A percentile compares a stretch with the other conserved stretches of the same genome.
Evolutionary conservation across 2,797 vertebrate genomes (phyloP).

Genomic region (Bryconaethiops microstoma): DNA sequence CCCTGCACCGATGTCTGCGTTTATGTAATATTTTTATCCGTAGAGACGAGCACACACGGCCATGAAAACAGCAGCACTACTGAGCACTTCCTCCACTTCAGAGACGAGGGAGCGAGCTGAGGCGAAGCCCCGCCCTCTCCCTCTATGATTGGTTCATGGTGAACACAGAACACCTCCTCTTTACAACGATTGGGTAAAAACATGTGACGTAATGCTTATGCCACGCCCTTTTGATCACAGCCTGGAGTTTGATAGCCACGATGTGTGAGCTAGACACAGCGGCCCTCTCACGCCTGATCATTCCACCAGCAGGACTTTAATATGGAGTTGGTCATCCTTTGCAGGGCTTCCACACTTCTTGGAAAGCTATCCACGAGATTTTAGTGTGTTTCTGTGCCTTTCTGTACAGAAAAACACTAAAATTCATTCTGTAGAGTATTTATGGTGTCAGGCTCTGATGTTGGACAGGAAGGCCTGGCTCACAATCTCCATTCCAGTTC

Average conservation of each 20-base stretch:
- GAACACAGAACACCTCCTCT: background rate
- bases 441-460: too few species aligned
- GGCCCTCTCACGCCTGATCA: background rate
- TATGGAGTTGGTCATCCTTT: too few species aligned
- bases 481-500: too few species aligned
- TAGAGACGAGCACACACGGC: conserved; percentile 29
- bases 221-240: conserved; percentile 38
- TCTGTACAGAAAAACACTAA: too few species aligned
- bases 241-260: conserved; percentile 25
- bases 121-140: conserved; percentile 46
- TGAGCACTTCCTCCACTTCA: conserved; percentile 60
- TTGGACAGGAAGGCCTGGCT: too few species aligned
- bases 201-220: conserved; percentile 1
- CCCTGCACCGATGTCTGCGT: conserved; percentile 14
- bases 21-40: conserved; percentile 39
- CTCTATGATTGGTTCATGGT: conserved; percentile 47
- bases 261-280: background rate
- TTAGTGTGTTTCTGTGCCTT: too few species aligned
- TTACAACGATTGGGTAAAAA: conserved; percentile 44
- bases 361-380: too few species aligned
- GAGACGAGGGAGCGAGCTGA: conserved; percentile 33
- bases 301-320: too few species aligned
- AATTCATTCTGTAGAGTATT: too few species aligned
- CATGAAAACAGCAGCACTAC: conserved; percentile 39
- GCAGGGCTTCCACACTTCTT: too few species aligned